phyloP scores from a whole-genome alignment of 1,140 invertebrate genomes.

The Anadara kagoshimensis region DNA sequence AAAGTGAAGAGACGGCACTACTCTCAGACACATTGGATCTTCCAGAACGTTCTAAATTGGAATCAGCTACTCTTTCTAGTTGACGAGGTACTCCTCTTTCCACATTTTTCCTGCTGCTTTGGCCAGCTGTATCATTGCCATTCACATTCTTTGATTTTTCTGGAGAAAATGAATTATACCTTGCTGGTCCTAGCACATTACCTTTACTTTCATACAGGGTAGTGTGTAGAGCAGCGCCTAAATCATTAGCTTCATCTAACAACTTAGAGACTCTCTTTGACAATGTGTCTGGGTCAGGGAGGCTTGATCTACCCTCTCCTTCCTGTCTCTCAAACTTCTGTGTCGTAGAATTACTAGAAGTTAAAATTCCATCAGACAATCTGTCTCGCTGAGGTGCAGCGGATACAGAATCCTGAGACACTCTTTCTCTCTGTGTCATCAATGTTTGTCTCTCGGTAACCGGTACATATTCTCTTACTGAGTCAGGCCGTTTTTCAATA shows the following conservation, averaged over 20 bases:
- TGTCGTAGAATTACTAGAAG: not conserved
- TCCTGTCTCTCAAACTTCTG: not conserved
- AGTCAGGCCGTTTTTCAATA: too few relatives aligned
- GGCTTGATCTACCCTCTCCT: too few relatives aligned
- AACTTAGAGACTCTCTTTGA: slow-evolving; percentile 38
- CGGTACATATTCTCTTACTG: slow-evolving; percentile 15
- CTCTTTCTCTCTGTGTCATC: slow-evolving; percentile 10
- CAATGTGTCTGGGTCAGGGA: slow-evolving; percentile 18
- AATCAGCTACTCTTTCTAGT: not conserved
- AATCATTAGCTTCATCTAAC: slow-evolving; percentile 30
- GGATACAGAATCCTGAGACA: not conserved
- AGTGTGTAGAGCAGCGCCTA: slow-evolving; percentile 32
- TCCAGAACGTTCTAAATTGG: slow-evolving; percentile 6
- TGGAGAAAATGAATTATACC: slow-evolving; percentile 4
- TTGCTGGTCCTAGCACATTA: slow-evolving; percentile 16
- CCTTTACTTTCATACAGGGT: slow-evolving; percentile 33
- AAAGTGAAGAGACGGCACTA: slow-evolving; percentile 34
- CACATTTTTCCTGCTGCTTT: not conserved
- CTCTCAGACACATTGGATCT: slow-evolving; percentile 13
- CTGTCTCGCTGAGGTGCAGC: not conserved
- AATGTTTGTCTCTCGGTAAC: slow-evolving; percentile 31
- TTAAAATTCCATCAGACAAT: not conserved
- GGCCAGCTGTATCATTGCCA: too few relatives aligned
- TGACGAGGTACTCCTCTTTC: not conserved
- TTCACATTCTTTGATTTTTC: slow-evolving; percentile 1